Evolutionary conservation across 1,140 invertebrate species (phyloP), one percentile per base, ranked within the genome.

Genomic region (Drosophila lowei): DNA sequence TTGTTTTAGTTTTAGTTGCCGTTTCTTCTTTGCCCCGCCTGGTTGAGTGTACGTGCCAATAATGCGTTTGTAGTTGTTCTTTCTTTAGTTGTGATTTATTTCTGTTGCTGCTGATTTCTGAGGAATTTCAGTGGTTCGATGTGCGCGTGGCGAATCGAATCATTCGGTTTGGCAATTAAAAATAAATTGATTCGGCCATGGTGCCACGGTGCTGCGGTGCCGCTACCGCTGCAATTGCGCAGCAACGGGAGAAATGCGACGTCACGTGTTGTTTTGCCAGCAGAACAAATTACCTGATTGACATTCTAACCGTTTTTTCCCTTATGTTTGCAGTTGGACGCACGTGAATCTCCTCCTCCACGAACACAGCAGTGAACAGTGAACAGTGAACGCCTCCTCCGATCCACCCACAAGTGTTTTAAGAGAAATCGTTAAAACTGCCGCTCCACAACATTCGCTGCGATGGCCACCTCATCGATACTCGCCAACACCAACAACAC

Each of bases 391-490:
- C 57, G 34, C 34, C 34, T 38, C 11, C 64, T 68, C 63, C 16
- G 65, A 49, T 47, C 16, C 43, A 47, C 11, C 21, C 42, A 23
- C 3, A 60, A 38, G 59, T 63, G 71, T 54, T 57, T 55, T 43
- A 13, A 18, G 38, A 44, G 38, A 79, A 85, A 71, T 76, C 68
- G 28, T 68, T 38, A 67, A 84, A 85, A 79, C 80, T 84, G 79
- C 79, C 72, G 79, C 67, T 72, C 55, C 52, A 44, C 54, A 70
- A 88, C 44, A 86, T 71, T 61, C 73, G 65, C 81, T 88, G 83
- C 85, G 75, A 91, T 91, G 90, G 90, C 90, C 89, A 90, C 90
- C 68, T 85, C 90, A 79, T 91, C 90, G 47, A 58, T 91, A 75
- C 78, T 91, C 59, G 72, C 90, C 60, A 91, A 90, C 54, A 89